phyloP scores from a whole-genome alignment of 2,797 vertebrate genomes.

The Sciaenops ocellatus region DNA sequence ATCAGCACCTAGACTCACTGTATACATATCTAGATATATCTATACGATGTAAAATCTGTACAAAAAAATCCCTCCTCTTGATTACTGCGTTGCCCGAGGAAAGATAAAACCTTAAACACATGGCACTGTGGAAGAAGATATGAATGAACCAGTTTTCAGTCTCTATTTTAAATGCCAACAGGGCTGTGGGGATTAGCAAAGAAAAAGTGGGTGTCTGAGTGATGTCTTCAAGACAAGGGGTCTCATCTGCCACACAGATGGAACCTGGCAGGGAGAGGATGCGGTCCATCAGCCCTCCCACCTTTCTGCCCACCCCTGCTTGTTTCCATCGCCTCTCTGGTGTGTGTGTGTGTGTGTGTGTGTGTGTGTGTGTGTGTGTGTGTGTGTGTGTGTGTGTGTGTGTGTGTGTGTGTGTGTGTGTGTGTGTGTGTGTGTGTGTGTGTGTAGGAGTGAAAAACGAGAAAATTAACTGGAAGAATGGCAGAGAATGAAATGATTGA shows the following conservation, averaged over 20 bases:
- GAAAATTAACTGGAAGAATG: slow-evolving; percentile 48
- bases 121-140: slow-evolving; percentile 6
- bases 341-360: slow-evolving; percentile 30
- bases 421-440: slow-evolving; percentile 29
- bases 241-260: slow-evolving; percentile 75
- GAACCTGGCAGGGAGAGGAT: slow-evolving; percentile 72
- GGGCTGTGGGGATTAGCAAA: slow-evolving; percentile 65
- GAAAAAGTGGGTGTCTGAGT: slow-evolving; percentile 31
- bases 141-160: slow-evolving; percentile 23
- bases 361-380: slow-evolving; percentile 32
- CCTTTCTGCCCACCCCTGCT: slow-evolving; percentile 53
- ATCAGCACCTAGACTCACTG: not conserved
- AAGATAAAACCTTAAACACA: slow-evolving; percentile 14
- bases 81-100: slow-evolving; percentile 16
- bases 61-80: slow-evolving; percentile 12
- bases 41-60: not conserved
- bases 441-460: slow-evolving; percentile 35
- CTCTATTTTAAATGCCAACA: slow-evolving; percentile 70
- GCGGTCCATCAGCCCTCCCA: slow-evolving; percentile 67
- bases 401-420: slow-evolving; percentile 31
- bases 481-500: slow-evolving; percentile 35
- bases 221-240: slow-evolving; percentile 60
- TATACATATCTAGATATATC: not conserved
- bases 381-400: slow-evolving; percentile 25
- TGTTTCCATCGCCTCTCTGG: slow-evolving; percentile 28